Conservation (phyloP, 2,888 invertebrate genomes). For the Diarsia rubi region DNA sequence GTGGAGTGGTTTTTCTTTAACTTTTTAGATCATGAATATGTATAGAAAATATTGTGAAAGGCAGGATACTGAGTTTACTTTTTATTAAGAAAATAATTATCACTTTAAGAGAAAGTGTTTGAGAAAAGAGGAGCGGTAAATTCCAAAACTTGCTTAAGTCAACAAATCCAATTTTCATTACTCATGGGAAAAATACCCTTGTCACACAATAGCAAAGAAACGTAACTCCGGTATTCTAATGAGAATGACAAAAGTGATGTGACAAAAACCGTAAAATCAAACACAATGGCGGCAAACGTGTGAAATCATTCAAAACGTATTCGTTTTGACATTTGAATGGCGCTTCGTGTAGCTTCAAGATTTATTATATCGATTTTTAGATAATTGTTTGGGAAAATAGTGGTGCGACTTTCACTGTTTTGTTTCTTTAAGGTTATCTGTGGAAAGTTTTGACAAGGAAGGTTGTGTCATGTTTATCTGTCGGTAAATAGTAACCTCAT, state of each 20-base stretch:
- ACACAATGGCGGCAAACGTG: conserved; percentile 63
- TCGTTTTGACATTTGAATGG: conserved; percentile 64
- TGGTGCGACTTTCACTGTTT: conserved; percentile 48
- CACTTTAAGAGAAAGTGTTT: background rate
- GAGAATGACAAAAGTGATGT: conserved; percentile 47
- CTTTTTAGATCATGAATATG: background rate
- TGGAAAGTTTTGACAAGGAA: conserved; percentile 31
- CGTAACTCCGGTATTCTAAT: conserved; percentile 63
- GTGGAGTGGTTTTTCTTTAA: background rate
- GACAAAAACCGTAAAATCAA: conserved; percentile 59
- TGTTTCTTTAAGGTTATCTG: conserved; percentile 3
- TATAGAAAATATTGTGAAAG: background rate
- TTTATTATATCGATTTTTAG: conserved; percentile 61
- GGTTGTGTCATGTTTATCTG: background rate
- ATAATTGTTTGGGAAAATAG: conserved; percentile 54
- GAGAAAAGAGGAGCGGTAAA: background rate
- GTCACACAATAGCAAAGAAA: conserved; percentile 50
- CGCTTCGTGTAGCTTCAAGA: conserved; percentile 41
- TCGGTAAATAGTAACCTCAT: too few species aligned
- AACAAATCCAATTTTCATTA: conserved; percentile 19
- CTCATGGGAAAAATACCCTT: conserved; percentile 55
- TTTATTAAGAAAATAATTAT: background rate
- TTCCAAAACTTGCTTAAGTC: background rate
- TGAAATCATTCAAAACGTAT: conserved; percentile 60
- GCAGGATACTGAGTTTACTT: background rate